Base-by-base conservation (phyloP, 2,113 vertebrate species). In the Malurus cyaneus region DNA sequence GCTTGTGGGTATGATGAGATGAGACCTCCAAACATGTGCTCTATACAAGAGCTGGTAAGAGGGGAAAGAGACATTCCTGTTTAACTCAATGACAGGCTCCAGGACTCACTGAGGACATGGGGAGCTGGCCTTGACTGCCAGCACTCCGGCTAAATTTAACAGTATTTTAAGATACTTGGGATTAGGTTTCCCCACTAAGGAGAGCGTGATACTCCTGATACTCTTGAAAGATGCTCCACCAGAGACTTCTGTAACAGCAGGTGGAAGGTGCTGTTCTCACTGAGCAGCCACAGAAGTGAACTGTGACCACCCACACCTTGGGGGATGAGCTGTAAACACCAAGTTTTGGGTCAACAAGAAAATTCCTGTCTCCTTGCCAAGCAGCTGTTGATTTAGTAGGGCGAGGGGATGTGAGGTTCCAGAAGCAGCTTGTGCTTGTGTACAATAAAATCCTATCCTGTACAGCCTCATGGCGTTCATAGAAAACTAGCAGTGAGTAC, bases 331-430 rank as follows among this genome's bases (percentile, higher is more conserved):
- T 67, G 47, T 41, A 80, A 91, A 89, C 57, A 80, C 78, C 49
- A 24, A 29, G 24, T 36, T 81, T 52, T 23, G 65, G 34, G 50
- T 70, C 66, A 86, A 72, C 78, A 78, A 53, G 67, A 93, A 62
- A 88, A 86, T 80, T 67, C 67, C 36, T 44, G 39, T 59, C 80
- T 90, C 42, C 80, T 92, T 87, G 78, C 92, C 93, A 85, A 91
- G 76, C 73, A 93, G 78, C 61, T 91, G 70, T 54, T 83, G 94
- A 83, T 47, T 71, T 86, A 52, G 32, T 70, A 78, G 56, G 44
- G 18, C 47, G 26, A 76, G 34, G 11, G 28, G 21, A 5, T 70
- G 31, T 56, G 59, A 73, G 49, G 54, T 71, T 83, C 65, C 81
- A 87, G 65, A 44, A 87, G 70, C 46, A 93, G 49, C 50, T 72